Conservation (phyloP, 2,113 vertebrate genomes). For the Thunnus thynnus region DNA sequence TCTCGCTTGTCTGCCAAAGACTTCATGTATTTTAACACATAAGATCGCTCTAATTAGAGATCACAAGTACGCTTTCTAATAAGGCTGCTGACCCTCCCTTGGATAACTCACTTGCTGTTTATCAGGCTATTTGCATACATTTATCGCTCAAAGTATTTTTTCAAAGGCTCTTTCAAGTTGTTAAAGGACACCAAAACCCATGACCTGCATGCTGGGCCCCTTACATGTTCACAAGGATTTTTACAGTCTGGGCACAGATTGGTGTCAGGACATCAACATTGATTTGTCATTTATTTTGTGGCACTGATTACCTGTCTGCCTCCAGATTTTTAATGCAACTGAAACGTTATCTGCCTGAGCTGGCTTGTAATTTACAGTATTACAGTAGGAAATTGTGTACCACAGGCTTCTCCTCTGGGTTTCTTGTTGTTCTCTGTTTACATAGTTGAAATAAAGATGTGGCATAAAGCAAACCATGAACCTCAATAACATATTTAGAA, state of each 20-base stretch:
- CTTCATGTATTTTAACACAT: neutral
- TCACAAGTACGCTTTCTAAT: constrained; percentile 9
- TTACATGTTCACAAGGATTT: constrained; percentile 6
- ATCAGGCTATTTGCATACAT: constrained; percentile 22
- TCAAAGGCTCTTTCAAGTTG: neutral
- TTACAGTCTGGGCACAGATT: neutral
- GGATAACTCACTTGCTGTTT: constrained; percentile 7
- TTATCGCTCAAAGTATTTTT: constrained; percentile 18
- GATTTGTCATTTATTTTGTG: neutral
- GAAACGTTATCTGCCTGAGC: no score
- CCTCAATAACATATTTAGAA: no score
- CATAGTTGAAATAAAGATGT: no score
- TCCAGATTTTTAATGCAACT: no score
- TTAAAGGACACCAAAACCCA: neutral
- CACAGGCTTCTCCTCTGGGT: no score
- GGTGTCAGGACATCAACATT: constrained; percentile 6
- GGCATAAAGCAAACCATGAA: no score
- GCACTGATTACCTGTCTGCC: neutral
- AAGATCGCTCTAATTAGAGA: constrained; percentile 23
- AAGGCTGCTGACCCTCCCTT: neutral
- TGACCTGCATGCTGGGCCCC: neutral
- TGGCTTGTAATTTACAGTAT: no score
- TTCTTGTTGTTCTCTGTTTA: no score
- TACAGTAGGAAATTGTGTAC: no score
- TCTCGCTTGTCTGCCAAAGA: neutral